Base-by-base conservation (phyloP, 2,113 vertebrate species). In the Mionectes macconnelli region DNA sequence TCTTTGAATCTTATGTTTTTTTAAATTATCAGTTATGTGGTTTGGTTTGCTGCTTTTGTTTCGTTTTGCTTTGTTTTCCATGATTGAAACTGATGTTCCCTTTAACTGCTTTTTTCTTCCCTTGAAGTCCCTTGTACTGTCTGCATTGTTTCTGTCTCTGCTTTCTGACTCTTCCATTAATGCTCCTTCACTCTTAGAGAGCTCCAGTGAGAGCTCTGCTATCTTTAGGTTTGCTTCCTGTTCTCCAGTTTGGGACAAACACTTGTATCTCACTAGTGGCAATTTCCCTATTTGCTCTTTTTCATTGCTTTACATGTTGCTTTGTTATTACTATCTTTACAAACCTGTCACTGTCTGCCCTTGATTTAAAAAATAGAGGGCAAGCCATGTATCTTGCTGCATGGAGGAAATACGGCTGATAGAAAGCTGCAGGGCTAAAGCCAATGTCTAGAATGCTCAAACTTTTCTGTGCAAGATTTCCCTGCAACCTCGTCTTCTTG, bases 241-340 rank as follows among this genome's bases (percentile, higher is more conserved):
- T 56, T 72, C 40, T 93, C 72, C 40, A 56, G 12, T 78, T 67
- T 77, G 60, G 60, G 83, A 92, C 52, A 91, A 94, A 75, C 64
- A 45, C 44, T 89, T 92, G 47, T 52, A 45, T 86, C 44, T 70
- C 50, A 31, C 50, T 44, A 52, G 15, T 16, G 75, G 60, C 56
- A 88, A 81, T 92, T 89, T 91, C 67, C 44, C 60, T 74, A n/a
- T 82, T 93, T 55, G 24, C 50, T 83, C 39, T 92, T 90, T 87
- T 81, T 85, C 84, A 76, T 79, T 87, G 62, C 60, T 95, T 95
- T 89, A 69, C 91, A 87, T 94, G 57, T 91, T 91, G 77, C 63
- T 88, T 84, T 94, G 72, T 90, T 90, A 78, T 83, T 86, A 6
- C 56, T 90, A 11, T 64, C 82, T 95, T 93, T 79, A 82, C 80